Percentiles rank a stretch among this genome's conserved stretches.
These are phyloP conservation scores for Parelbella ahira DNA, from an alignment of 2,888 invertebrate genomes.

Conservation along the genomic window DNA sequence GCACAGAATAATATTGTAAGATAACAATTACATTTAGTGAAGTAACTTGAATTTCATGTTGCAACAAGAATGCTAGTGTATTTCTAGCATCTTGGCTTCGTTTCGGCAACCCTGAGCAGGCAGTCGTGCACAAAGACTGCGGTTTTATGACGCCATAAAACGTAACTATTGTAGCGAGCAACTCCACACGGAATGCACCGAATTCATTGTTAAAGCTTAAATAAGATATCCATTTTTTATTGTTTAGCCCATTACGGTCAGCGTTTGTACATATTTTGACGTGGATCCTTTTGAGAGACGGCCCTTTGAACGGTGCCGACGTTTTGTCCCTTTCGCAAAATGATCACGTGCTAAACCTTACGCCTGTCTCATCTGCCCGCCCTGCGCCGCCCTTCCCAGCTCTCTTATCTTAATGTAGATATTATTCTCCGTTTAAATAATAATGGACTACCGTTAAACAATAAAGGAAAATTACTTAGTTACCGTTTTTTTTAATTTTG, in stretches of 20 bases:
- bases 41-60: too few species aligned
- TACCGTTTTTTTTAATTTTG: too few species aligned
- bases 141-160: slow-evolving; percentile 69
- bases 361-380: slow-evolving; percentile 27
- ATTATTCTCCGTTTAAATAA: too few species aligned
- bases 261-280: slow-evolving; percentile 78
- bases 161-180: slow-evolving; percentile 58
- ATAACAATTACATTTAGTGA: too few species aligned
- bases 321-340: slow-evolving; percentile 52
- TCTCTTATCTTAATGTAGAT: not conserved
- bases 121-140: slow-evolving; percentile 65
- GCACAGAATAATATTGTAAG: too few species aligned
- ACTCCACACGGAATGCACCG: slow-evolving; percentile 61
- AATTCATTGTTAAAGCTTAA: slow-evolving; percentile 72
- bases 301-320: slow-evolving; percentile 58
- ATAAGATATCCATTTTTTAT: slow-evolving; percentile 77
- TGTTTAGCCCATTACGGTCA: slow-evolving; percentile 66
- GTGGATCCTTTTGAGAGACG: slow-evolving; percentile 49
- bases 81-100: too few species aligned
- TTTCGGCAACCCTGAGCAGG: slow-evolving; percentile 19
- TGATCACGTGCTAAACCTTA: slow-evolving; percentile 55
- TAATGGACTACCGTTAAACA: slow-evolving; percentile 1
- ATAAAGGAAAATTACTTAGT: too few species aligned
- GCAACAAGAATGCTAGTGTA: too few species aligned
- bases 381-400: slow-evolving; percentile 8